These are phyloP conservation scores for Melinaea marsaeus DNA, from an alignment of 2,888 invertebrate species.

Conservation along the genomic window DNA sequence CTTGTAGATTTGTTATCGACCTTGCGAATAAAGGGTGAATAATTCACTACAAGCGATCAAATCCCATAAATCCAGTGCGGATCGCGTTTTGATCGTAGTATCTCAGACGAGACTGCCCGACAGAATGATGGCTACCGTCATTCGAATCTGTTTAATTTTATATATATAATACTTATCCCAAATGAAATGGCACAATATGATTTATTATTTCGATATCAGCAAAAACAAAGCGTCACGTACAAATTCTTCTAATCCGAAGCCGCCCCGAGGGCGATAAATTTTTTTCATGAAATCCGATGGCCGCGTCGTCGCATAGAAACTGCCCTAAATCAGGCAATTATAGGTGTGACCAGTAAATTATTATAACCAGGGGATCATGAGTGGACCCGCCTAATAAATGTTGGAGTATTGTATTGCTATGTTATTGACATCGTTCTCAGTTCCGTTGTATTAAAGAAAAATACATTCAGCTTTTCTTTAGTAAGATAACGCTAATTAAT, in stretches of 20 bases:
- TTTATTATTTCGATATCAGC: conserved; percentile 28
- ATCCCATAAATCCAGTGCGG: conserved; percentile 60
- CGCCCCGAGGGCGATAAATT: conserved; percentile 68
- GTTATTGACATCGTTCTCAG: no score
- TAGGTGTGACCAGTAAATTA: conserved; percentile 71
- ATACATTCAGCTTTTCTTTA: conserved; percentile 2
- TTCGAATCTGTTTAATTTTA: no score
- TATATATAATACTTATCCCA: conserved; percentile 16
- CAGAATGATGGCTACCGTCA: no score
- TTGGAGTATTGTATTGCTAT: no score
- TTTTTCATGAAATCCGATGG: conserved; percentile 70
- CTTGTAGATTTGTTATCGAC: conserved; percentile 49
- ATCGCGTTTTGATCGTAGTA: conserved; percentile 46
- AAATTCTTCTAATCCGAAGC: conserved; percentile 70
- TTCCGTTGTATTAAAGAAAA: conserved; percentile 12
- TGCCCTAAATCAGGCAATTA: conserved; percentile 75
- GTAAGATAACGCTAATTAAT: neutral
- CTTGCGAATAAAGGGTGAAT: conserved; percentile 62
- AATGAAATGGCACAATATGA: conserved; percentile 27
- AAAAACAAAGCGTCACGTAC: conserved; percentile 57
- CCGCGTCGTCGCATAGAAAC: conserved; percentile 70
- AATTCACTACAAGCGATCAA: conserved; percentile 54
- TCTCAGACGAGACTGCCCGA: conserved; percentile 39
- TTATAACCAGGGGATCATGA: conserved; percentile 67
- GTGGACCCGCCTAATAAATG: conserved; percentile 30